These are phyloP conservation scores for Penaeus japonicus DNA, from an alignment of 1,140 invertebrate species.

Conservation along the genomic window DNA sequence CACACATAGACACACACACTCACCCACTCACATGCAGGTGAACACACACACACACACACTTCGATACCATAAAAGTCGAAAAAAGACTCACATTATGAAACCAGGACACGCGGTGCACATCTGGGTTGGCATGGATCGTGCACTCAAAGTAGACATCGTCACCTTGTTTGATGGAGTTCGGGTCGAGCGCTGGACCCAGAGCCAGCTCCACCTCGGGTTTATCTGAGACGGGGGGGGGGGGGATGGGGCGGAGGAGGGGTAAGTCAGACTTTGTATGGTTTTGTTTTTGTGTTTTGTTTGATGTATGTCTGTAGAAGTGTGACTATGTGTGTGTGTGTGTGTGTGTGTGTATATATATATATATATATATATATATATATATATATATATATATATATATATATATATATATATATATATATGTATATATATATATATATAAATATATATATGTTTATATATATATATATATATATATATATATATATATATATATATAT, in stretches of 20 bases:
- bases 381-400: conserved; percentile 6
- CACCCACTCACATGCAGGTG: no score
- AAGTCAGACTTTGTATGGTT: no score
- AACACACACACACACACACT: no score
- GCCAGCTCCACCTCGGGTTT: conserved; percentile 36
- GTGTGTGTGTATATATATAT: no score
- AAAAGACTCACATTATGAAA: conserved; percentile 90
- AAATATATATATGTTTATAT: background rate
- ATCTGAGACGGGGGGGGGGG: background rate
- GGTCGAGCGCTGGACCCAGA: conserved; percentile 33
- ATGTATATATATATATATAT: conserved; percentile 1
- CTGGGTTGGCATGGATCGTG: conserved; percentile 83
- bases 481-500: background rate
- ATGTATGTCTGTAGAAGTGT: no score
- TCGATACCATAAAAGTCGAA: no score
- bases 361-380: background rate
- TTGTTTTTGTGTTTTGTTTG: no score
- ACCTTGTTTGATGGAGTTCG: conserved; percentile 75
- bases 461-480: background rate
- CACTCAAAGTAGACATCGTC: conserved; percentile 92
- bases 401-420: background rate
- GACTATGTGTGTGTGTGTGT: no score
- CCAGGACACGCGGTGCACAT: conserved; percentile 77
- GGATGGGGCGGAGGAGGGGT: background rate
- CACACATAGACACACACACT: no score